A percentile compares a stretch with the other conserved stretches of the same genome.
phyloP scores from a whole-genome alignment of 1,140 invertebrate genomes.

The Heterodera carotae region DNA sequence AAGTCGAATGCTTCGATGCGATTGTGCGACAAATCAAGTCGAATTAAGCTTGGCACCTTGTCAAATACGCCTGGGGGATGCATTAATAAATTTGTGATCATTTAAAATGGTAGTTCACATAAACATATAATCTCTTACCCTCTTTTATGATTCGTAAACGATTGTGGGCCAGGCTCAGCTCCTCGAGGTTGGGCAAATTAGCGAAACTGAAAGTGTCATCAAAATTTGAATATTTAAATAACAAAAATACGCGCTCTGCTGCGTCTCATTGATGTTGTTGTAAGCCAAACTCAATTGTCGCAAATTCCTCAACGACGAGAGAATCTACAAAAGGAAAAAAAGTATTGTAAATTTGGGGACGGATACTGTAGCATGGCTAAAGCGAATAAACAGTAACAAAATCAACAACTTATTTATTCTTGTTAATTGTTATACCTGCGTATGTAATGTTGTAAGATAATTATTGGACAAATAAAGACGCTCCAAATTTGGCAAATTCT shows the following conservation, averaged over 20 bases:
- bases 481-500: conserved; percentile 43
- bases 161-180: conserved; percentile 37
- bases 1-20: conserved; percentile 39
- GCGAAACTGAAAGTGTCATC: conserved; percentile 9
- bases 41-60: conserved; percentile 30
- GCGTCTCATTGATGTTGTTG: conserved; percentile 35
- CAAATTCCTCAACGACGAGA: conserved; percentile 33
- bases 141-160: conserved; percentile 35
- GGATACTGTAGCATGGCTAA: conserved; percentile 9
- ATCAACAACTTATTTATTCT: background rate
- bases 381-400: background rate
- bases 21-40: conserved; percentile 40
- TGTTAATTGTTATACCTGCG: conserved; percentile 25
- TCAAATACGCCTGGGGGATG: conserved; percentile 24
- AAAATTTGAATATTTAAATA: background rate
- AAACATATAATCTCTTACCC: background rate
- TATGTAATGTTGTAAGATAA: conserved; percentile 36
- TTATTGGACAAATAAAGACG: conserved; percentile 42
- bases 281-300: conserved; percentile 34
- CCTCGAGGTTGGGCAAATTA: conserved; percentile 38
- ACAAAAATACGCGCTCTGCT: conserved; percentile 14
- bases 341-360: background rate
- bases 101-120: too few relatives aligned
- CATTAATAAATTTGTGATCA: too few relatives aligned
- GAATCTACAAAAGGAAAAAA: conserved; percentile 26